These are phyloP conservation scores for Tridacna gigas DNA, from an alignment of 2,888 invertebrate genomes.

Conservation along the genomic window DNA sequence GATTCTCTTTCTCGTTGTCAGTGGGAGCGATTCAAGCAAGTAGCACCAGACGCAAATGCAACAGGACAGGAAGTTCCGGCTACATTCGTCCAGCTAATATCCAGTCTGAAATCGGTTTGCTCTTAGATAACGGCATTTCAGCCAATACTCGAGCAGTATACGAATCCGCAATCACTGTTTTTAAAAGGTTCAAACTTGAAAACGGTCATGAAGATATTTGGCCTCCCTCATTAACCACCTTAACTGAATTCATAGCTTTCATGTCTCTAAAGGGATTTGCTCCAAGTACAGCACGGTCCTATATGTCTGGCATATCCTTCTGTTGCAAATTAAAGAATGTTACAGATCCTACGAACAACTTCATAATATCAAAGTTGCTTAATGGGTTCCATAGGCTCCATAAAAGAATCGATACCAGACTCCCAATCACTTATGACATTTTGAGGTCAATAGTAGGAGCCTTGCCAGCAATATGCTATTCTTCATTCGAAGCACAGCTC, in stretches of 20 bases:
- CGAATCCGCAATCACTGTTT: not conserved
- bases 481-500: not conserved
- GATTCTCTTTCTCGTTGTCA: constrained; percentile 29
- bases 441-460: not conserved
- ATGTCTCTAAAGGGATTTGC: not conserved
- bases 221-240: not conserved
- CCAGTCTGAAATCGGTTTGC: not conserved
- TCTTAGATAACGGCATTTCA: not conserved
- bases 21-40: constrained; percentile 10
- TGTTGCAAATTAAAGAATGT: constrained; percentile 12
- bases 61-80: not conserved
- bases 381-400: not conserved
- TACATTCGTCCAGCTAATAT: not conserved
- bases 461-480: not conserved
- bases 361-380: not conserved
- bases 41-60: not conserved
- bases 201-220: not conserved
- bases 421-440: not conserved
- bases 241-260: constrained; percentile 11
- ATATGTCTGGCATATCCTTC: not conserved
- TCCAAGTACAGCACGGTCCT: not conserved
- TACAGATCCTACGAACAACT: not conserved
- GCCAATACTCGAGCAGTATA: not conserved
- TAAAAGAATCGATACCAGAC: not conserved
- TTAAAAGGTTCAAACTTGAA: not conserved